phyloP scores from a whole-genome alignment of 2,888 invertebrate species.

The Drosophila recens region DNA sequence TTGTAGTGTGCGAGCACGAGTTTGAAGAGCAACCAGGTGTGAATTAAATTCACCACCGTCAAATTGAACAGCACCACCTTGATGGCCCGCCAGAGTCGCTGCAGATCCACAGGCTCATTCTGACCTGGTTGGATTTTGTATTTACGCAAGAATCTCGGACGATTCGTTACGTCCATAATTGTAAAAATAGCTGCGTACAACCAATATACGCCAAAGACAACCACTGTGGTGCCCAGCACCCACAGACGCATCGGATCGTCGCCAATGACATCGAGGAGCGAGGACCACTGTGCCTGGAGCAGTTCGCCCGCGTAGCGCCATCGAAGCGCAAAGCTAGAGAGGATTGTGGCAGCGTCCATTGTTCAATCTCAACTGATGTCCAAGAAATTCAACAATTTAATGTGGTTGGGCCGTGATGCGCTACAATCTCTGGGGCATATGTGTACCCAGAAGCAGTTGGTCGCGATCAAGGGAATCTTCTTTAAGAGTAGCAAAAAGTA shows the following conservation, averaged over 20 bases:
- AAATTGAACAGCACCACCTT: conserved; percentile 90
- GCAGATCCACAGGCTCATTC: conserved; percentile 89
- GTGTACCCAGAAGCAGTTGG: neutral
- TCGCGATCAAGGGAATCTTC: neutral
- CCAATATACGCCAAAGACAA: conserved; percentile 90
- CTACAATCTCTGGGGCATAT: conserved; percentile 15
- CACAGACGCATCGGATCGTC: conserved; percentile 88
- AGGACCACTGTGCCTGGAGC: conserved; percentile 91
- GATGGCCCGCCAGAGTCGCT: conserved; percentile 88
- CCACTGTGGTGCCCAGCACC: conserved; percentile 87
- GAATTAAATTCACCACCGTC: conserved; percentile 88
- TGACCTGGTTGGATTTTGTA: conserved; percentile 93
- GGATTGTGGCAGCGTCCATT: conserved; percentile 34
- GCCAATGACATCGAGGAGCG: conserved; percentile 87
- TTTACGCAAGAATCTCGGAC: conserved; percentile 88
- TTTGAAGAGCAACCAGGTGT: conserved; percentile 83
- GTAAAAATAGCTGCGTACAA: conserved; percentile 90
- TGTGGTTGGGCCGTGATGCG: neutral
- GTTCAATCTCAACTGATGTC: conserved; percentile 28
- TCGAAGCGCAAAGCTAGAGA: conserved; percentile 84
- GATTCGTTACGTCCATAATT: conserved; percentile 89
- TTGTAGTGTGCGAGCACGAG: conserved; percentile 60
- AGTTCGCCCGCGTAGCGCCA: conserved; percentile 89
- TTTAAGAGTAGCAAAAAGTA: no score
- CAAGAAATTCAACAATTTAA: neutral